Evolutionary conservation across 2,888 invertebrate genomes (phyloP).

Genomic region (Tetramorium bicarinatum): DNA sequence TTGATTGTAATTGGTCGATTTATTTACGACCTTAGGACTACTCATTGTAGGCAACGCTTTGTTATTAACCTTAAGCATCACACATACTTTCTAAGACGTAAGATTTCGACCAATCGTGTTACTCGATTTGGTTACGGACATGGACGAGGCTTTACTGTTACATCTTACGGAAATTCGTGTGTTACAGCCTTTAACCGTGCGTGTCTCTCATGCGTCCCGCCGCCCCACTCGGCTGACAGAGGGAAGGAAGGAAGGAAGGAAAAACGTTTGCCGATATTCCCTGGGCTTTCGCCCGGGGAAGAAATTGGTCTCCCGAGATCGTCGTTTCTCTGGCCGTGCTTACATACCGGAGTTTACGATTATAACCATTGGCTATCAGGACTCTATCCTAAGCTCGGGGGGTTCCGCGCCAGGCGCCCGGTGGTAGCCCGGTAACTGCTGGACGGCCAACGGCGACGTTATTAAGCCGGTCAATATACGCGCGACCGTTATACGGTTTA

Average conservation of each 20-base stretch:
- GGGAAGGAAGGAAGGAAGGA: neutral
- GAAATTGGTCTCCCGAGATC: constrained; percentile 31
- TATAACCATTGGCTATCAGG: constrained; percentile 57
- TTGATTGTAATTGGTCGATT: too few relatives aligned
- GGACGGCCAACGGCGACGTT: constrained; percentile 53
- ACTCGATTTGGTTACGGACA: too few relatives aligned
- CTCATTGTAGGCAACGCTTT: too few relatives aligned
- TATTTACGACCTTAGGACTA: too few relatives aligned
- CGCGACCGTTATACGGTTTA: constrained; percentile 31
- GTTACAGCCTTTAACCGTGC: constrained; percentile 36
- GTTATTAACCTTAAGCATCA: too few relatives aligned
- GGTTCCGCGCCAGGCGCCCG: neutral
- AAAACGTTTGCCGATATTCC: constrained; percentile 49
- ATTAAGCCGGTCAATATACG: constrained; percentile 64
- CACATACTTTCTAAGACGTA: too few relatives aligned
- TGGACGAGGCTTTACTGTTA: too few relatives aligned
- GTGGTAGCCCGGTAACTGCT: constrained; percentile 34
- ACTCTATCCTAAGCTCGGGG: constrained; percentile 44
- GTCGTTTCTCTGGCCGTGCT: constrained; percentile 27
- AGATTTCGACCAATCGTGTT: too few relatives aligned
- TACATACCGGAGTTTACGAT: constrained; percentile 59
- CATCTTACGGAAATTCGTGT: too few relatives aligned
- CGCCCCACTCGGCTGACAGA: constrained; percentile 10
- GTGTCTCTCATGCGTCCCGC: constrained; percentile 14
- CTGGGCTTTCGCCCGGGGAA: constrained; percentile 7